Base-by-base conservation (phyloP, 2,113 vertebrate genomes). In the Anarrhichthys ocellatus region DNA sequence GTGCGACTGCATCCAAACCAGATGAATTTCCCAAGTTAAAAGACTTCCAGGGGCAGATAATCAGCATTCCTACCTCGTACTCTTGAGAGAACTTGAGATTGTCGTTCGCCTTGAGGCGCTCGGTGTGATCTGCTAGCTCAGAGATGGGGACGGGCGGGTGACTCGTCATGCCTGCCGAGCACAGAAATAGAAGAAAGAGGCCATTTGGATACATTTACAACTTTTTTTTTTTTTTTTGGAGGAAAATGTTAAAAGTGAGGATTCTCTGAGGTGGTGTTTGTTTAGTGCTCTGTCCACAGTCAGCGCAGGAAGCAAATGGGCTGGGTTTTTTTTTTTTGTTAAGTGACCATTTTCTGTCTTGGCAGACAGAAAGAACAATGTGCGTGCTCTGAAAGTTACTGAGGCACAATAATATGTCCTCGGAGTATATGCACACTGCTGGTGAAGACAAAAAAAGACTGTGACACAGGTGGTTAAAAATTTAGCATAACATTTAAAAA, bases 1-100 rank as follows among this genome's bases (percentile, higher is more conserved):
- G 27, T 54, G 56, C 17, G 66, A 59, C 71, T 54, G 56, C 71
- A 78, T 73, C 61, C 77, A 76, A 73, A 65, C 46, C 56, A 29
- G 38, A 79, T 56, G 62, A 68, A 79, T 69, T 91, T 85, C 44
- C 34, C 38, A 18, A 85, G 70, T 84, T 62, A 6, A 2, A 64
- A 87, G 85, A 81, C 69, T 86, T 71, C 72, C 82, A 73, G 76
- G 67, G 66, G 72, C 18, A 73, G 84, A 87, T 88, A 76, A 92
- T 90, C 87, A 80, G 76, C 80, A 90, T 87, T 88, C 91, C 44
- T 96, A 99, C 98, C 97, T 99, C 98, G 87, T 99, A 99, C 86
- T 99, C 98, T 95, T 99, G 98, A 83, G 98, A 99, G 94, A 99
- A 99, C 93, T 99, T 98, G 94, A 99, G 95, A 94, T 98, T 99